Evolutionary conservation across 2,113 vertebrate genomes (phyloP).

Genomic region (Ictalurus furcatus): DNA sequence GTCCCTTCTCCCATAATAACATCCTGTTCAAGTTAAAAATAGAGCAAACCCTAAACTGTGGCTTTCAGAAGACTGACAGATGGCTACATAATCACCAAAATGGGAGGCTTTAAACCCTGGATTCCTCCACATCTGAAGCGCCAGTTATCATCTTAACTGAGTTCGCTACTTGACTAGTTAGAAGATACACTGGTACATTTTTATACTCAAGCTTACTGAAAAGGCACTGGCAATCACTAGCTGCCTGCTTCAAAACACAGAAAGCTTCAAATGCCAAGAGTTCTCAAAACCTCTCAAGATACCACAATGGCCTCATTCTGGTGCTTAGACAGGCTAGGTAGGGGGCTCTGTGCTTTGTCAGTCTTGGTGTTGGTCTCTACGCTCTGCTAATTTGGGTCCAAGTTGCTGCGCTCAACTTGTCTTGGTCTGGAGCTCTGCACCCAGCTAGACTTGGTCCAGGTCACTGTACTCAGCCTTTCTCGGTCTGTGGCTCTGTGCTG

Average conservation of each 20-base stretch:
- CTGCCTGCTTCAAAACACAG: not conserved
- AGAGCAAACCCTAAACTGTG: not conserved
- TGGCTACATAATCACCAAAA: conserved; percentile 36
- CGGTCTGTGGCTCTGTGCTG: too few species aligned
- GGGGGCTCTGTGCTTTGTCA: not conserved
- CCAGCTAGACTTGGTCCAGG: not conserved
- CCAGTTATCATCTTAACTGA: conserved; percentile 24
- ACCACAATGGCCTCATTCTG: not conserved
- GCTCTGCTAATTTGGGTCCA: not conserved
- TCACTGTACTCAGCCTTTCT: not conserved
- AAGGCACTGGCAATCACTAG: too few species aligned
- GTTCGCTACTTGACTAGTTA: not conserved
- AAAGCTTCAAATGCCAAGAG: not conserved
- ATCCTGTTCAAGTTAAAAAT: conserved; percentile 27
- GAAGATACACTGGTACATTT: not conserved
- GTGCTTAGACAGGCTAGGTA: not conserved
- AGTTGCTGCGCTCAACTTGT: too few species aligned
- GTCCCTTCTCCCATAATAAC: not conserved
- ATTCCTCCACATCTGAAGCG: not conserved
- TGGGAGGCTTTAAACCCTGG: not conserved
- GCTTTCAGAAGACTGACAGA: conserved; percentile 25
- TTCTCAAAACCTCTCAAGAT: not conserved
- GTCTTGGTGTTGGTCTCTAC: not conserved
- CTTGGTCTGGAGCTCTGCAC: not conserved
- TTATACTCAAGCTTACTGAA: too few species aligned